Evolutionary conservation across 2,113 vertebrate genomes (phyloP).

Genomic region (Anolis carolinensis): DNA sequence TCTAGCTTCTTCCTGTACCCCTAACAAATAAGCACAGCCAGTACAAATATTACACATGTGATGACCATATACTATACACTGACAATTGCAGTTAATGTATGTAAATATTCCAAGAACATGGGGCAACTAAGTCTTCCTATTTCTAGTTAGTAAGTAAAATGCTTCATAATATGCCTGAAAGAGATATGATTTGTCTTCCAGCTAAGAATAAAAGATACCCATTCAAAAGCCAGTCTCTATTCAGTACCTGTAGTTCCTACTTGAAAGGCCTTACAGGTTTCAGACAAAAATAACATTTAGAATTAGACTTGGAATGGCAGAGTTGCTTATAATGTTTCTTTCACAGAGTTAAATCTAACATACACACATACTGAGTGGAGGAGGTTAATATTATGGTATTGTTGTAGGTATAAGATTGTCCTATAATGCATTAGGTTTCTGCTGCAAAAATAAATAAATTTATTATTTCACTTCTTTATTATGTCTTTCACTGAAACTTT

Average conservation of each 20-base stretch:
- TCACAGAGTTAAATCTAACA: background rate
- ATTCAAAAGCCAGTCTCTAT: background rate
- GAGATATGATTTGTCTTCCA: constrained; percentile 20
- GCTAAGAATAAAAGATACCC: constrained; percentile 11
- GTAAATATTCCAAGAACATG: constrained; percentile 49
- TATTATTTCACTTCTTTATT: background rate
- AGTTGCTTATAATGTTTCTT: background rate
- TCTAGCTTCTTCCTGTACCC: constrained; percentile 61
- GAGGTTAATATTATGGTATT: background rate
- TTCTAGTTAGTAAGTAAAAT: rapidly evolving
- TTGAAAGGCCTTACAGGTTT: background rate
- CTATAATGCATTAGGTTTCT: background rate
- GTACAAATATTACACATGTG: constrained; percentile 38
- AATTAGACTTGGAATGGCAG: background rate
- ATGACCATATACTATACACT: constrained; percentile 70
- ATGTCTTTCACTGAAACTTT: background rate
- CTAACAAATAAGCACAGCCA: constrained; percentile 64
- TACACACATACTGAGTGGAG: background rate
- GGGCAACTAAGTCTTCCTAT: constrained; percentile 1
- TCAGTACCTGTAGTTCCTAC: background rate
- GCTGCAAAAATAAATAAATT: background rate
- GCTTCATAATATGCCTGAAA: background rate
- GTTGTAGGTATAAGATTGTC: constrained; percentile 37
- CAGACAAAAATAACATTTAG: background rate
- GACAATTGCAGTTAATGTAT: constrained; percentile 65